These are phyloP conservation scores for Tachycineta bicolor DNA, from an alignment of 2,113 vertebrate species.

Conservation along the genomic window DNA sequence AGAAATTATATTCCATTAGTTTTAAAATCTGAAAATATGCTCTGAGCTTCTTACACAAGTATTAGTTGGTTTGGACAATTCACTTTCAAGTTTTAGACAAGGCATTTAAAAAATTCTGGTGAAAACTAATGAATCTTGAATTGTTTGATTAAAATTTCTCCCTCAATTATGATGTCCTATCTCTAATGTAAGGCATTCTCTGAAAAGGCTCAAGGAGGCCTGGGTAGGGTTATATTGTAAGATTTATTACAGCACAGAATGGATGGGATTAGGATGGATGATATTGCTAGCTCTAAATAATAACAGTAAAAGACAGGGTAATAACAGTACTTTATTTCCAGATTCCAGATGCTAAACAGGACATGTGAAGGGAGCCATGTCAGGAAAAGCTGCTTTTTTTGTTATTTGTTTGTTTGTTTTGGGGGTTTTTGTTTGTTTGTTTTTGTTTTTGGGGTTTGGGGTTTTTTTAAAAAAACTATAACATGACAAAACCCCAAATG, in stretches of 20 bases:
- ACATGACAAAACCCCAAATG: not conserved
- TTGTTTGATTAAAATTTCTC: not conserved
- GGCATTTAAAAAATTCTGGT: not conserved
- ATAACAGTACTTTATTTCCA: not conserved
- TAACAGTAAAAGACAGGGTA: not conserved
- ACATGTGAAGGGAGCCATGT: not conserved
- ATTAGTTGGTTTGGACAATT: not conserved
- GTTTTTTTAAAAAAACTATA: too few relatives aligned
- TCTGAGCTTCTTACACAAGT: not conserved
- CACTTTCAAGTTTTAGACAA: not conserved
- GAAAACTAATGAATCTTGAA: not conserved
- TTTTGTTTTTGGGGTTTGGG: too few relatives aligned
- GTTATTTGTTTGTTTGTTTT: too few relatives aligned
- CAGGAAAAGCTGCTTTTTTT: too few relatives aligned
- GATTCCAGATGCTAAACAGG: not conserved
- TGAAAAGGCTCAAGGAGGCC: not conserved
- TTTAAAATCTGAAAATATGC: not conserved
- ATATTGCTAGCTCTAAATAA: not conserved
- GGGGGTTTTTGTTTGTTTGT: too few relatives aligned
- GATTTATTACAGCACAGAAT: not conserved
- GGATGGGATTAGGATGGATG: not conserved
- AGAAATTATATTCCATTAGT: not conserved
- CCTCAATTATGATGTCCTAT: not conserved
- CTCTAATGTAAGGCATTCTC: not conserved
- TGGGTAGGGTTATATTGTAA: not conserved